Percentiles rank a stretch among this genome's conserved stretches.
phyloP scores from a whole-genome alignment of 2,888 invertebrate genomes.

The Parochlus steinenii region DNA sequence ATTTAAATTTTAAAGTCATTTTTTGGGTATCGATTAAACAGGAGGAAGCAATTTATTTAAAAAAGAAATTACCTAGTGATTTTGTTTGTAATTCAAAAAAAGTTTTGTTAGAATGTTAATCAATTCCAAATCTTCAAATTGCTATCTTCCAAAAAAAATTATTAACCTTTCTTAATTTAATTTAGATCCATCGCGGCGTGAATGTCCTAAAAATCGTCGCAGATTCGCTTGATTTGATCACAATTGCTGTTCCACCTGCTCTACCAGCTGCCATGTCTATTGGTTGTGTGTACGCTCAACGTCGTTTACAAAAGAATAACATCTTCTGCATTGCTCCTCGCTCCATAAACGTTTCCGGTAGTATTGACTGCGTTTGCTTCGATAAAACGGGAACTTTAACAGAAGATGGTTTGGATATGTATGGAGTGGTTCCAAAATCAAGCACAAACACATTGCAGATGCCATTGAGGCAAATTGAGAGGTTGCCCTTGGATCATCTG shows the following conservation, averaged over 20 bases:
- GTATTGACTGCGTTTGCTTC: conserved; percentile 76
- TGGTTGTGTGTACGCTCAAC: conserved; percentile 79
- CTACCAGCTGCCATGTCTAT: conserved; percentile 94
- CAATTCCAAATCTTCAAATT: too few relatives aligned
- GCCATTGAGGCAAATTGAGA: conserved; percentile 31
- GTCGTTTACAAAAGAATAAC: conserved; percentile 54
- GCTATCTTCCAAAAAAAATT: neutral
- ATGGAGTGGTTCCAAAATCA: conserved; percentile 65
- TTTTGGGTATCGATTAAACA: too few relatives aligned
- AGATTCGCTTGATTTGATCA: conserved; percentile 80
- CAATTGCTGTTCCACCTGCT: conserved; percentile 90
- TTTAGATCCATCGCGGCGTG: conserved; percentile 41
- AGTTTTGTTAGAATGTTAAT: too few relatives aligned
- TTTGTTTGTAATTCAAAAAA: too few relatives aligned
- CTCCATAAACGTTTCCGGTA: conserved; percentile 84
- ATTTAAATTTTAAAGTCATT: too few relatives aligned
- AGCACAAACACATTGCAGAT: conserved; percentile 32
- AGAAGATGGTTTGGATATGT: conserved; percentile 90
- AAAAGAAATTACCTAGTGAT: too few relatives aligned
- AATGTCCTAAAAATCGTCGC: conserved; percentile 45
- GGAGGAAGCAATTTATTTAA: too few relatives aligned
- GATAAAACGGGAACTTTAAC: conserved; percentile 95
- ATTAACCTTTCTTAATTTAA: too few relatives aligned
- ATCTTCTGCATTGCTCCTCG: conserved; percentile 88
- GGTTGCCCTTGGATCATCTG: conserved; percentile 31